Base-by-base conservation (phyloP, 2,113 vertebrate genomes). In the Gobio gobio region DNA sequence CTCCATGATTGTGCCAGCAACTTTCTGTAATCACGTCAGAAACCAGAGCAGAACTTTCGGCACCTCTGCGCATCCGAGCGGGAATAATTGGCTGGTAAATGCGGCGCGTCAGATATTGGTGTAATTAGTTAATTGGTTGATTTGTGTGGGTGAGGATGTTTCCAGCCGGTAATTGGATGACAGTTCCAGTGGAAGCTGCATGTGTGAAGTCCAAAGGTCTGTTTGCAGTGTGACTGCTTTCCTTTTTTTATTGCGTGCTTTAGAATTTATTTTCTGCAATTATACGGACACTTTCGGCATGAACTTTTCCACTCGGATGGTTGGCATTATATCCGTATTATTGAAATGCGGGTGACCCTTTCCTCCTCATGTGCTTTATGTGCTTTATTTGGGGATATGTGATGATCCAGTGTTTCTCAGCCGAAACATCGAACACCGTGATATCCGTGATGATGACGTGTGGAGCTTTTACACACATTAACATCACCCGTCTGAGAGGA, bases 101-200 rank as follows among this genome's bases (percentile, higher is more conserved):
- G 86, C 89, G 88, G 51, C 85, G 68, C 78, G 90, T 93, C 88
- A 93, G 91, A 91, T 88, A 92, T 92, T 93, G 81, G 89, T 92
- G 89, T 92, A 88, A 92, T 94, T 92, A 93, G 90, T 89, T 92
- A 92, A 93, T 93, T 92, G 92, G 93, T 92, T 93, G 93, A 93
- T 93, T 92, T 91, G 90, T 58, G 86, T 84, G 90, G 88, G 93
- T 93, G 89, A 87, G 72, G 89, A 64, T 75, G 78, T 89, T 81
- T 83, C 49, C n/a, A 24, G 75, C 54, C 72, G 89, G 83, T 94
- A 95, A 94, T 94, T 94, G 93, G 93, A 89, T 89, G 83, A 89
- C 89, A 84, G 88, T 82, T 92, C 78, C 89, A 72, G 78, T 89
- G 88, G 87, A 92, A 94, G 93, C 91, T 94, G 86, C 88, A 85